Evolutionary conservation across 2,888 invertebrate genomes (phyloP), one percentile per base, ranked within the genome.

Genomic region (Stratiomys singularior): DNA sequence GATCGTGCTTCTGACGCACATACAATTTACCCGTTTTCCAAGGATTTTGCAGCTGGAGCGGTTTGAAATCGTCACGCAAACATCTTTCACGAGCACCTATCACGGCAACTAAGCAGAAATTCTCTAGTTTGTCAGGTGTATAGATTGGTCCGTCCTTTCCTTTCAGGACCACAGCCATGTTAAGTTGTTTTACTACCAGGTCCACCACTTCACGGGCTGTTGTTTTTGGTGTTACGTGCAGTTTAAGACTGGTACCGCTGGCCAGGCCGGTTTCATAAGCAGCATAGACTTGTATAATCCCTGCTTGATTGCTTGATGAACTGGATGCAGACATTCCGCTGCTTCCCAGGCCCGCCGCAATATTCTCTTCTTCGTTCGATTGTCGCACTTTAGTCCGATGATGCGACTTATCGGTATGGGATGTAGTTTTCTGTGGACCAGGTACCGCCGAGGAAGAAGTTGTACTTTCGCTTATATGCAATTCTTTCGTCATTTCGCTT

Each of bases 251-350:
- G 0, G 97, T 97, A 5, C 97, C 98, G 79, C 92, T 93, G 0
- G 97, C 96, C 81, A 99, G 88, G 9, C 98, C 98, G 0, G 97
- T 97, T 82, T 98, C 96, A 86, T 98, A 99, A 0, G 98, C 98
- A 5, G 98, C 97, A 85, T 94, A 98, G 7, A 99, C 97, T 89
- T 98, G 92, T 44, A 92, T 88, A 7, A 87, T 87, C 28, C 86
- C 86, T 0, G 87, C 83, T 0, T 82, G 78, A 77, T 60, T 67
- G 25, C 67, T 46, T 15, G 69, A 21, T 23, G 69, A 69, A 37
- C 67, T 37, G 23, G 69, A 46, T 15, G 69, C 46, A 3, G 74
- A 25, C 21, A 37, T 46, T 64, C 80, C 27, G 78, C 81, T 78
- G 79, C 78, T 80, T 5, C 81, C 80, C 25, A 80, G 80, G 11